Conservation (phyloP, 2,113 vertebrate species). For the Plecturocebus donacophilus region DNA sequence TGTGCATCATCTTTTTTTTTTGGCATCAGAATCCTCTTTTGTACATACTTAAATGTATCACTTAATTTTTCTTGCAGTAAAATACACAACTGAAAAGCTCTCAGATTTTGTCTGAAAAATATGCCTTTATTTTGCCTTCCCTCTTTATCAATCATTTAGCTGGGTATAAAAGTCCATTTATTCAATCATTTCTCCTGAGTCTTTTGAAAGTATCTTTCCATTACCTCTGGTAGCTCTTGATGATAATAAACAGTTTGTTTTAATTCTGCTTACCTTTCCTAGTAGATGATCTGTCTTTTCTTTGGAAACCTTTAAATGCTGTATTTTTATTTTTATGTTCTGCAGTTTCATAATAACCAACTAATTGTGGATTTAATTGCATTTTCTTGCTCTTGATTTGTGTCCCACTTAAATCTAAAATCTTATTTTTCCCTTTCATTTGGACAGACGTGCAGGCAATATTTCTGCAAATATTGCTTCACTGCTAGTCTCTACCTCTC, state of each 20-base stretch:
- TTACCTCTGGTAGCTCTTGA: background rate
- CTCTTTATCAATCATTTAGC: background rate
- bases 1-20: background rate
- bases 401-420: background rate
- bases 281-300: background rate
- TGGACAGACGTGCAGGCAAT: background rate
- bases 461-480: background rate
- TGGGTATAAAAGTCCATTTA: constrained; percentile 31
- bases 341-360: background rate
- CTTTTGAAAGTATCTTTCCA: background rate
- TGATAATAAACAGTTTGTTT: background rate
- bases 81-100: background rate
- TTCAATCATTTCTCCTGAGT: background rate
- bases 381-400: background rate
- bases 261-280: background rate
- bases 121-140: background rate
- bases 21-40: background rate
- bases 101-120: background rate
- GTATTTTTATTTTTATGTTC: background rate
- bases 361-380: background rate
- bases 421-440: background rate
- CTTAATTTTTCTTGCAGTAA: constrained; percentile 3
- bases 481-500: background rate
- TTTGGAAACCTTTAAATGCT: background rate
- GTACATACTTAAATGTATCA: background rate